Conservation (phyloP, 2,113 vertebrate species). For the Leptocoma aspasia region DNA sequence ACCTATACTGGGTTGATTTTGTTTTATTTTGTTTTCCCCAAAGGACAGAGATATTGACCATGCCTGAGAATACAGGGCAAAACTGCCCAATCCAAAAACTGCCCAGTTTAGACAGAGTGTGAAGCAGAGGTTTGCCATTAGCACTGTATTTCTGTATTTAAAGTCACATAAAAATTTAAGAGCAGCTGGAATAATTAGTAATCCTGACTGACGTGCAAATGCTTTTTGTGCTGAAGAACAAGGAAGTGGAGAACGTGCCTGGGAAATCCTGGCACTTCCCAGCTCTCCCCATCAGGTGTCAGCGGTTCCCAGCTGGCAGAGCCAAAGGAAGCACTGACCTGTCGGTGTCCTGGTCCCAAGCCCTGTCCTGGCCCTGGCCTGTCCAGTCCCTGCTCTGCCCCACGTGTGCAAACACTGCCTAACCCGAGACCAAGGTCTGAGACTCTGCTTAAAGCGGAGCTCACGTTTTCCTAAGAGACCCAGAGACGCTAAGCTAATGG, state of each 20-base stretch:
- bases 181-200: neutral
- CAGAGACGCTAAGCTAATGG: fast-evolving
- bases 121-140: neutral
- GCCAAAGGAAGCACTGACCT: fast-evolving
- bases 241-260: neutral
- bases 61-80: neutral
- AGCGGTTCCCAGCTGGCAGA: neutral
- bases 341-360: neutral
- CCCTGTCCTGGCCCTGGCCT: neutral
- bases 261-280: neutral
- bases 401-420: neutral
- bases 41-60: neutral
- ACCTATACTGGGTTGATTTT: neutral
- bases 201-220: fast-evolving
- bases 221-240: neutral
- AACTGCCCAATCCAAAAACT: neutral
- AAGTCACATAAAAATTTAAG: neutral
- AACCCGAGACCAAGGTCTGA: neutral
- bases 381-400: neutral
- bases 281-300: neutral
- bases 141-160: neutral
- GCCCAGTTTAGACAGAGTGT: neutral
- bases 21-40: neutral
- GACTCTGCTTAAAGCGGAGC: fast-evolving
- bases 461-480: neutral